Evolutionary conservation across 1,140 invertebrate species (phyloP), one percentile per base, ranked within the genome.

Genomic region (Panagrolaimus sp.): DNA sequence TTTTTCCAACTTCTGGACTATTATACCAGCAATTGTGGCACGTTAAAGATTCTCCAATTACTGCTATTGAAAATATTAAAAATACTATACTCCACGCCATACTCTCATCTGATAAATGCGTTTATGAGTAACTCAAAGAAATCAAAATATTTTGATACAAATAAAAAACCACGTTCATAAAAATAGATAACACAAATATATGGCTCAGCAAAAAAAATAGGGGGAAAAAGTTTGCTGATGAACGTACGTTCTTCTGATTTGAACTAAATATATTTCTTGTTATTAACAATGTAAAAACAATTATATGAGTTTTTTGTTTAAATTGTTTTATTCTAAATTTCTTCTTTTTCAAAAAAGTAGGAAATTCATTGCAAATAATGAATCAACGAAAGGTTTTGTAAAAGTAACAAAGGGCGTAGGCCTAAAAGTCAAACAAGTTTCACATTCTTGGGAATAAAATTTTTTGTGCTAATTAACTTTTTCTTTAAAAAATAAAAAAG

Each of bases 11-110:
- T 23, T 57, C 51, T 16, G 51, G 27, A 16, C 51, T 57, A 27
- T 57, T 57, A 57, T 25, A 57, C 51, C 51, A 57, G n/a, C 51
- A 57, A 23, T 57, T 20, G 20, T 57, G 51, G 51, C 51, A 57
- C 7, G 31, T 38, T 38, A 38, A 38, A 38, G 31, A 38, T 38
- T 38, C 31, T 38, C 31, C 31, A 38, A 38, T 2, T 38, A 38
- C 31, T 38, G 31, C 31, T 38, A 38, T 38, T 38, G 31, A 57
- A 23, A 57, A 25, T 1, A 57, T 57, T 2, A 20, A 20, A 16
- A 25, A 25, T 13, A 27, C 51, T 57, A 57, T 57, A 11, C 9
- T 20, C 51, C 20, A n/a, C 51, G 20, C 9, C 11, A 57, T 25
- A 57, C 11, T 23, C 51, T 27, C 20, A 23, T 20, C 51, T 25